Base-by-base conservation (phyloP, 2,113 vertebrate genomes). In the Campylomormyrus tamandua region DNA sequence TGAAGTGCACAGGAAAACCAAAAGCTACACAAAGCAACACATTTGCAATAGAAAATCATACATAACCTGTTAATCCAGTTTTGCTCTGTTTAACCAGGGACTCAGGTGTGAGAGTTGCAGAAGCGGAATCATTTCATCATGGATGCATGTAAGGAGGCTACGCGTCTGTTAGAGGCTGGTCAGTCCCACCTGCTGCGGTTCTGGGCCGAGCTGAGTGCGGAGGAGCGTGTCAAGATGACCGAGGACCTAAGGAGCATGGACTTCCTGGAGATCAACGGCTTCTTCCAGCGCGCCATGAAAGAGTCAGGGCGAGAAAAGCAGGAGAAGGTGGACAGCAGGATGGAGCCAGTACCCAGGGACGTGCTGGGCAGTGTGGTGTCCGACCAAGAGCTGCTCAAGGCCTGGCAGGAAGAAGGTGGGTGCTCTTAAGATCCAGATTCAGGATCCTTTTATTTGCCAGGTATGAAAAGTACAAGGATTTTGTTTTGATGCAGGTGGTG, bases 331-430 rank as follows among this genome's bases (percentile, higher is more conserved):
- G 96, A 96, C 70, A 89, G 92, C 3, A 92, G 93, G 5, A 95
- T 97, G 96, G 95, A 95, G 87, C 94, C 96, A 31, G 93, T 96
- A 35, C 96, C 96, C 48, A 93, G 93, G 84, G 95, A 96, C 5
- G 95, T 95, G 3, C 52, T 96, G 88, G 96, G 96, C 89, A 97
- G 96, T 42, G 92, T 94, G 0, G 95, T 91, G 1, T 92, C 95
- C 19, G 96, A 97, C 87, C 91, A 88, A 0, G 93, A 87, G 10
- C 91, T 91, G 80, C 93, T 97, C 7, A 91, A 93, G 9, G 88
- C 89, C 45, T 96, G 96, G 96, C 94, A 97, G 35, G 92, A 90
- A 8, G 94, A 94, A 94, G 96, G 96, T 97, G 93, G 90, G 93
- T 88, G 10, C 7, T 13, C 42, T 83, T 83, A 9, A 42, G 5